Evolutionary conservation across 2,113 vertebrate species (phyloP).

Genomic region (Catharus bicknelli): DNA sequence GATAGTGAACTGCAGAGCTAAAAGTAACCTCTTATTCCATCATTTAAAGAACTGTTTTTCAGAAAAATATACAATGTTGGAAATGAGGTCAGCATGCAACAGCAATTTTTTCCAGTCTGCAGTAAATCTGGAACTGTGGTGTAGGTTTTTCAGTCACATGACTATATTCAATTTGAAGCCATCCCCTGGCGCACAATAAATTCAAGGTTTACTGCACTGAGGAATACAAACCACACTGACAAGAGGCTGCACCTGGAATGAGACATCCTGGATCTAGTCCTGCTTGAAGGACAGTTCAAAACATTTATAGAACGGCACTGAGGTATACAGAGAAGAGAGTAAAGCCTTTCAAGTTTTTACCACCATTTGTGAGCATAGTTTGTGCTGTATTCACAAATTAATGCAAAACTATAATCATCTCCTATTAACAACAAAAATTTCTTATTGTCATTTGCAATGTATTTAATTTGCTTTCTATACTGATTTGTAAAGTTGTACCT

Average conservation of each 20-base stretch:
- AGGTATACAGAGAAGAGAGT: not conserved
- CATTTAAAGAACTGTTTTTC: not conserved
- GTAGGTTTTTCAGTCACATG: not conserved
- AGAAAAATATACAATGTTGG: not conserved
- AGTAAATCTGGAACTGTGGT: not conserved
- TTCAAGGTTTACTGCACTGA: not conserved
- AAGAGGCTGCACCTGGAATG: not conserved
- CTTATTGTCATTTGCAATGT: not conserved
- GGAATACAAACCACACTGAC: not conserved
- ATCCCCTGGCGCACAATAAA: not conserved
- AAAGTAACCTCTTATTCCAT: not conserved
- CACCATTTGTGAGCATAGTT: accelerated
- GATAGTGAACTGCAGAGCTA: not conserved
- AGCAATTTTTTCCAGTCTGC: not conserved
- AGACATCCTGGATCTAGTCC: not conserved
- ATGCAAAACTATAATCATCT: not conserved
- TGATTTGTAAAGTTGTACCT: not conserved
- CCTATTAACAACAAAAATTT: not conserved
- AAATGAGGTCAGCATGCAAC: not conserved
- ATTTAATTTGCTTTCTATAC: not conserved
- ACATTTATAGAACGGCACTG: not conserved
- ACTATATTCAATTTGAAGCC: not conserved
- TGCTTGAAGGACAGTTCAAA: not conserved
- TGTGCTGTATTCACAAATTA: not conserved
- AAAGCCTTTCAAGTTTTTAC: not conserved